Base-by-base conservation (phyloP, 1,140 invertebrate species). In the Ceratina japonica region DNA sequence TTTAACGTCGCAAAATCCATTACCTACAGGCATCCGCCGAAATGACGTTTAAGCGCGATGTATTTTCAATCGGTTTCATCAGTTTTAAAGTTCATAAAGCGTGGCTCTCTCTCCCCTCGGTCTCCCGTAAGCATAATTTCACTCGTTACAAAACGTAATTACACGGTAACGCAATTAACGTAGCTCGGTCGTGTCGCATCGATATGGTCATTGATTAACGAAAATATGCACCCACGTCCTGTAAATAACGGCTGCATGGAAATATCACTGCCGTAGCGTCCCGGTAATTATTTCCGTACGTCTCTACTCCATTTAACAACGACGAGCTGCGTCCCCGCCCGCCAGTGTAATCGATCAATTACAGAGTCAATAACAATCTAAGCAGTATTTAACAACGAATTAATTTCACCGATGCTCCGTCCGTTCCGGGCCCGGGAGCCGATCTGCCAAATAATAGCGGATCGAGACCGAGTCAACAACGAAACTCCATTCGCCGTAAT, bases 311-410 rank as follows among this genome's bases (percentile, higher is more conserved):
- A 5, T 74, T 78, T 27, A n/a, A 15, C 62, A 24, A 15, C 10
- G 13, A 44, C 31, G 68, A 10, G 0, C 71, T 15, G 71, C 16
- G 13, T 44, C 10, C n/a, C 2, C 0, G 15, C 8, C 31, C 10
- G 37, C 18, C 56, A 12, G 12, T 18, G 24, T n/a, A 49, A 79
- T 74, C 77, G 31, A 79, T 79, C 77, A 74, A 79, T 79, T 79
- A 65, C 54, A 66, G 54, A 74, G 71, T 79, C 77, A 66, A 66
- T 66, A 72, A 66, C 75, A 74, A 65, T 79, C 61, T 74, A 74
- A 74, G 77, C 61, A 66, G 61, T 79, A 79, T 79, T 79, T 74
- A 73, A 74, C 70, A 74, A 74, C 44, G 77, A 79, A 74, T 79
- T 79, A 79, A 79, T 73, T 74, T 24, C 37, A 44, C 37, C 37